A percentile compares a stretch with the other conserved stretches of the same genome.
Conservation (phyloP, 2,113 vertebrate species). For the Pollimyrus isidori region DNA sequence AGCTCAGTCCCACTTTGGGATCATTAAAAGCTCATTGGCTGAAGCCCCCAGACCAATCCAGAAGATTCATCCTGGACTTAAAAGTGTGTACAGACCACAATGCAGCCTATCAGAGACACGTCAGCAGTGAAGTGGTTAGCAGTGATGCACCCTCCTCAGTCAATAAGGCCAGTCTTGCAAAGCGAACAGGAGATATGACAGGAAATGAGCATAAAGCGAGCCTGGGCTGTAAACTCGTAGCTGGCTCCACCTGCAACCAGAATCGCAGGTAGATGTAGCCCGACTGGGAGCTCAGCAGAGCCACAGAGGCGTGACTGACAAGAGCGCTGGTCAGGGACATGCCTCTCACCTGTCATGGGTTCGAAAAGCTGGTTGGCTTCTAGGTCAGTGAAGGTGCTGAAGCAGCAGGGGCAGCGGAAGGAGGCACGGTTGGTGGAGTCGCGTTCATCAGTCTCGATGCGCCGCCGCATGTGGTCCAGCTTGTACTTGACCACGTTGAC, state of each 20-base stretch:
- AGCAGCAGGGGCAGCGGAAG: slow-evolving; percentile 88
- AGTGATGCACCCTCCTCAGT: neutral
- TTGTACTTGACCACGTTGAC: slow-evolving; percentile 99
- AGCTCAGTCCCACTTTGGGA: neutral
- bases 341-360: slow-evolving; percentile 76
- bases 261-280: neutral
- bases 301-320: neutral
- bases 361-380: slow-evolving; percentile 98
- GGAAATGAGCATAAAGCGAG: neutral
- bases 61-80: neutral
- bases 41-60: neutral
- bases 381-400: slow-evolving; percentile 89
- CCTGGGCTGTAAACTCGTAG: neutral
- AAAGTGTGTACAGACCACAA: neutral
- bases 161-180: neutral
- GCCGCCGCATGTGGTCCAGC: slow-evolving; percentile 94
- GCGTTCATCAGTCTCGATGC: slow-evolving; percentile 93
- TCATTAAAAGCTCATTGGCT: neutral
- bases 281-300: neutral
- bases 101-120: neutral
- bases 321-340: no score
- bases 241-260: neutral
- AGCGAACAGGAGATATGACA: neutral
- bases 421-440: slow-evolving; percentile 94
- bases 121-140: neutral